Conservation (phyloP, 2,113 vertebrate species). For the Gambusia affinis region DNA sequence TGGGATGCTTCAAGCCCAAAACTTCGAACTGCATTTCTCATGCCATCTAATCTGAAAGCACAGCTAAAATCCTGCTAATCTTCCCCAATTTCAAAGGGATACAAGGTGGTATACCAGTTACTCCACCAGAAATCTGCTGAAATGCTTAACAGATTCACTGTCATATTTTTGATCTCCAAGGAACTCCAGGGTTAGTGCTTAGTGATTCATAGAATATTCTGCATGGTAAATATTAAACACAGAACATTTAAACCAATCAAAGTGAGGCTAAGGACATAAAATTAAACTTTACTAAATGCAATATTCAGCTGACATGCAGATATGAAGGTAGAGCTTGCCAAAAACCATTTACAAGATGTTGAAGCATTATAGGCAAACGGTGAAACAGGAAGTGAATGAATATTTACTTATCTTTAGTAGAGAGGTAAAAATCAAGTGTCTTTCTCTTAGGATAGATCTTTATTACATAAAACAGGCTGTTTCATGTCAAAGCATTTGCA, state of each 20-base stretch:
- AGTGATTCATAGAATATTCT: neutral
- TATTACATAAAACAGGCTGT: constrained; percentile 74
- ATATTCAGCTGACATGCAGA: constrained; percentile 46
- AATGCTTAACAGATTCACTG: constrained; percentile 64
- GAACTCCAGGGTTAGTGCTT: neutral
- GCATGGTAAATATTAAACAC: constrained; percentile 22
- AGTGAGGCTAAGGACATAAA: neutral
- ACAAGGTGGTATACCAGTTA: constrained; percentile 57
- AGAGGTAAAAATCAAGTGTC: constrained; percentile 74
- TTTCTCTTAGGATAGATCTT: constrained; percentile 74
- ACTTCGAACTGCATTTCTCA: constrained; percentile 72
- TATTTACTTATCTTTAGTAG: constrained; percentile 66
- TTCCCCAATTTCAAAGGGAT: constrained; percentile 65
- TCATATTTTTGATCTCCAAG: constrained; percentile 12
- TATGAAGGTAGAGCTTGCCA: constrained; percentile 55
- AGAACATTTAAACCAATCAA: constrained; percentile 23
- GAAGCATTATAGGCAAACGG: constrained; percentile 23
- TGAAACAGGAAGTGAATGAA: constrained; percentile 51
- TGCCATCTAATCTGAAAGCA: constrained; percentile 75
- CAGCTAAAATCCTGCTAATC: constrained; percentile 72
- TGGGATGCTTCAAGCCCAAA: constrained; percentile 53
- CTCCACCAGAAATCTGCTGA: constrained; percentile 43
- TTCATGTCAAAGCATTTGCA: constrained; percentile 70
- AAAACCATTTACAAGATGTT: constrained; percentile 59
- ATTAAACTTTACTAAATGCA: constrained; percentile 38